Conservation (phyloP, 1,140 invertebrate species). For the Drosophila grimshawi region DNA sequence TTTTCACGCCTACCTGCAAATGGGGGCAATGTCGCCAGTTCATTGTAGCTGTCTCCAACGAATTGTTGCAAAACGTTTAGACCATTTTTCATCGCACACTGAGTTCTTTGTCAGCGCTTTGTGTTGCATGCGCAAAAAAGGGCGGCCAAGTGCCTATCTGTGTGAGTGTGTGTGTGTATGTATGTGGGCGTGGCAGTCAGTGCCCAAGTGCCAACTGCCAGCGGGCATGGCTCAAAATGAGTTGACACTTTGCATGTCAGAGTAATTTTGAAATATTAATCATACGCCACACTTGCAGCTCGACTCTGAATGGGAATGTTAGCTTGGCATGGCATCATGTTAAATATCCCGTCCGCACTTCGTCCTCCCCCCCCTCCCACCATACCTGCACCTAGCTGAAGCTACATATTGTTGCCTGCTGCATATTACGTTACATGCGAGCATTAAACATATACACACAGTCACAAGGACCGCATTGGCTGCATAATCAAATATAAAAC, state of each 20-base stretch:
- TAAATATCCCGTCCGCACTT: background rate
- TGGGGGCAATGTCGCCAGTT: conserved; percentile 4
- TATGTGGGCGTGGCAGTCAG: conserved; percentile 34
- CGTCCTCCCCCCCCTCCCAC: background rate
- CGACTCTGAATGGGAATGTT: conserved; percentile 56
- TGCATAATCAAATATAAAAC: conserved; percentile 80
- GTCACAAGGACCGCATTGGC: conserved; percentile 34
- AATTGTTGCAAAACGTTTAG: conserved; percentile 80
- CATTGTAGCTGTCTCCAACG: conserved; percentile 44
- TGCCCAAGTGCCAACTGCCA: conserved; percentile 16
- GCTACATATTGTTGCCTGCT: conserved; percentile 62
- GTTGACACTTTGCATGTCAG: conserved; percentile 82
- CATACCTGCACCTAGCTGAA: background rate
- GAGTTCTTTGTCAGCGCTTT: conserved; percentile 65
- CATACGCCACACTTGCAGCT: conserved; percentile 62
- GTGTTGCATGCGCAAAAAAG: conserved; percentile 56
- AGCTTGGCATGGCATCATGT: conserved; percentile 63
- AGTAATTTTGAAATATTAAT: conserved; percentile 83
- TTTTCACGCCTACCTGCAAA: conserved; percentile 70
- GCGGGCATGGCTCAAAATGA: conserved; percentile 65
- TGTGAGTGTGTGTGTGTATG: background rate
- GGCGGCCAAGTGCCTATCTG: conserved; percentile 26
- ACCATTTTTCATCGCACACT: conserved; percentile 65
- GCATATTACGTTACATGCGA: conserved; percentile 73
- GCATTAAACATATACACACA: conserved; percentile 55